These are phyloP conservation scores for Neostethus bicornis DNA, from an alignment of 2,797 vertebrate species.

Conservation along the genomic window DNA sequence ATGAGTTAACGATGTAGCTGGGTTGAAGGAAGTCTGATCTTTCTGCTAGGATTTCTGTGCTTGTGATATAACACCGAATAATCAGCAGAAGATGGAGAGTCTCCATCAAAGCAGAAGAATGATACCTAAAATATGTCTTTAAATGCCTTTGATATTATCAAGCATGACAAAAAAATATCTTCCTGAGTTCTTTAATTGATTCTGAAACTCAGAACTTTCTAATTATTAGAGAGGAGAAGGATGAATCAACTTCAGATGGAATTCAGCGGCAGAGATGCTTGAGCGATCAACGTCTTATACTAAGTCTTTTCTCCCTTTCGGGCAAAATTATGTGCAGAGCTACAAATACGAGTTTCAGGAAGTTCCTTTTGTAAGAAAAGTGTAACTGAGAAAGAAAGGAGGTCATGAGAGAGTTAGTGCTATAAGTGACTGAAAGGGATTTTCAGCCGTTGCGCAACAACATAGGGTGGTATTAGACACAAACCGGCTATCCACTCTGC, in stretches of 20 bases:
- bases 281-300: constrained; percentile 5
- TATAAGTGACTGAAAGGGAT: constrained; percentile 67
- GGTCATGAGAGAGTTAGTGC: constrained; percentile 68
- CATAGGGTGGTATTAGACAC: constrained; percentile 65
- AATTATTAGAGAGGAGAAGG: constrained; percentile 22
- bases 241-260: constrained; percentile 4
- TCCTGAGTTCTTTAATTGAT: constrained; percentile 14
- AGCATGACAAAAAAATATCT: constrained; percentile 17
- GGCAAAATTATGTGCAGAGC: constrained; percentile 7
- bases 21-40: too few relatives aligned
- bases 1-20: too few relatives aligned
- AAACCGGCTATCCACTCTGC: constrained; percentile 51
- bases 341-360: constrained; percentile 20
- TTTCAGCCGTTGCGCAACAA: constrained; percentile 65
- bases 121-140: constrained; percentile 22
- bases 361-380: constrained; percentile 26
- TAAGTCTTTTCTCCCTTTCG: not conserved
- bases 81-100: too few relatives aligned
- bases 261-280: constrained; percentile 7
- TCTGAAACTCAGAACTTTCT: constrained; percentile 19
- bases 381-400: constrained; percentile 57
- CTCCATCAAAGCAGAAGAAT: not conserved
- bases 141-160: constrained; percentile 24
- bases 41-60: too few relatives aligned
- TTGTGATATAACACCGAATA: too few relatives aligned